These are phyloP conservation scores for Furcula furcula DNA, from an alignment of 2,888 invertebrate species.

Conservation along the genomic window DNA sequence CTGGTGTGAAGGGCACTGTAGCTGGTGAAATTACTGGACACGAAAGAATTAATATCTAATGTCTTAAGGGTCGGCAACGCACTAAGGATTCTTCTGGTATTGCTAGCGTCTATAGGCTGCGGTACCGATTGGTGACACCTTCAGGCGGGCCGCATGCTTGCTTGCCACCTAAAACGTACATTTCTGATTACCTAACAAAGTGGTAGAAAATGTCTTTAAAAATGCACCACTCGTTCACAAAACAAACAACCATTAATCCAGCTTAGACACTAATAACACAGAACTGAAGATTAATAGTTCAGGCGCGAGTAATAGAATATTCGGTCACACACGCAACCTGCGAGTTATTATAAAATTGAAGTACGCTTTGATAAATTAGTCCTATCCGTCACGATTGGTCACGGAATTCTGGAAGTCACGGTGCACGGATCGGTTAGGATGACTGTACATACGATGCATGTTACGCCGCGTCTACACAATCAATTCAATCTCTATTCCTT, in stretches of 20 bases:
- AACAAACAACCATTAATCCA: slow-evolving; percentile 75
- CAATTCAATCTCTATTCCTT: not conserved
- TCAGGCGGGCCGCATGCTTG: too few species aligned
- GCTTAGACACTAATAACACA: slow-evolving; percentile 70
- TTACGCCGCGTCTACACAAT: slow-evolving; percentile 8
- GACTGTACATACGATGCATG: slow-evolving; percentile 36
- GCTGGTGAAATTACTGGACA: too few species aligned
- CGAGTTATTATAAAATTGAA: slow-evolving; percentile 76
- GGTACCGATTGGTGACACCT: too few species aligned
- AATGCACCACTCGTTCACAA: slow-evolving; percentile 52
- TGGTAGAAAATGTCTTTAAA: slow-evolving; percentile 27
- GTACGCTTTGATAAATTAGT: slow-evolving; percentile 73
- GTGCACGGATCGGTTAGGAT: slow-evolving; percentile 22
- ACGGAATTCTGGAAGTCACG: slow-evolving; percentile 58
- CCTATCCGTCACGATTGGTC: slow-evolving; percentile 79
- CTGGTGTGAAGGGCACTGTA: too few species aligned
- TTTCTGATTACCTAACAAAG: slow-evolving; percentile 14
- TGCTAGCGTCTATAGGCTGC: too few species aligned
- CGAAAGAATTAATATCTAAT: too few species aligned
- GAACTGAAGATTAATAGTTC: slow-evolving; percentile 68
- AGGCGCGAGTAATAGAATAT: slow-evolving; percentile 72
- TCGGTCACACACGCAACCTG: slow-evolving; percentile 76
- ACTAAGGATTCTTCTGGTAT: too few species aligned
- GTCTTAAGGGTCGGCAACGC: too few species aligned
- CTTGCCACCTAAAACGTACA: too few species aligned